A percentile compares a stretch with the other conserved stretches of the same genome.
These are phyloP conservation scores for Dinocampus coccinellae DNA, from an alignment of 2,888 invertebrate species.

Conservation along the genomic window DNA sequence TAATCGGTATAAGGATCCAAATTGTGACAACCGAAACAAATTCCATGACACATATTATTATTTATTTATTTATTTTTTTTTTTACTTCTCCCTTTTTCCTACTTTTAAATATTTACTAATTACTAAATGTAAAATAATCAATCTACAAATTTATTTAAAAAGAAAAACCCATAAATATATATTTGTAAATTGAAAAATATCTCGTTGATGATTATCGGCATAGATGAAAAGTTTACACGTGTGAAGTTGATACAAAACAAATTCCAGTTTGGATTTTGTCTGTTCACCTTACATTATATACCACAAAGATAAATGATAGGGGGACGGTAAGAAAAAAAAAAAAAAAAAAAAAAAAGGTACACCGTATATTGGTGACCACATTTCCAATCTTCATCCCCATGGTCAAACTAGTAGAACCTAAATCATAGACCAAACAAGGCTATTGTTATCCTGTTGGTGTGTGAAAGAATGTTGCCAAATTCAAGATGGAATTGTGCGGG, in stretches of 20 bases:
- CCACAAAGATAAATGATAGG: conserved; percentile 49
- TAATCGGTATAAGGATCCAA: not conserved
- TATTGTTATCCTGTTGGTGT: conserved; percentile 67
- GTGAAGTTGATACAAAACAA: conserved; percentile 44
- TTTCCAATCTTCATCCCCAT: not conserved
- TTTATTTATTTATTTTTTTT: conserved; percentile 34
- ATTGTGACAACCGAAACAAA: not conserved
- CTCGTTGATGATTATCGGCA: conserved; percentile 27
- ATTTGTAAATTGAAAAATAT: conserved; percentile 21
- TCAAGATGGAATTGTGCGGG: conserved; percentile 44
- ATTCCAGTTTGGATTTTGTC: conserved; percentile 38
- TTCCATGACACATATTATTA: not conserved
- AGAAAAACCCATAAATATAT: conserved; percentile 37
- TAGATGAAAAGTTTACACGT: conserved; percentile 45
- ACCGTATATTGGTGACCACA: not conserved
- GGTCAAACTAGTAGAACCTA: conserved; percentile 50
- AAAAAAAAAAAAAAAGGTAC: conserved; percentile 40
- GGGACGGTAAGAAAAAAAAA: conserved; percentile 40
- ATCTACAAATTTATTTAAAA: not conserved
- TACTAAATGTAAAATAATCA: too few relatives aligned
- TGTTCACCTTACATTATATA: conserved; percentile 44
- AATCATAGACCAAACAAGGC: conserved; percentile 67
- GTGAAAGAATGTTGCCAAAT: conserved; percentile 67
- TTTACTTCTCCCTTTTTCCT: not conserved
- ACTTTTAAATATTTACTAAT: not conserved